A percentile compares a stretch with the other conserved stretches of the same genome.
phyloP scores from a whole-genome alignment of 2,888 invertebrate genomes.

The Antheraea assamensis region DNA sequence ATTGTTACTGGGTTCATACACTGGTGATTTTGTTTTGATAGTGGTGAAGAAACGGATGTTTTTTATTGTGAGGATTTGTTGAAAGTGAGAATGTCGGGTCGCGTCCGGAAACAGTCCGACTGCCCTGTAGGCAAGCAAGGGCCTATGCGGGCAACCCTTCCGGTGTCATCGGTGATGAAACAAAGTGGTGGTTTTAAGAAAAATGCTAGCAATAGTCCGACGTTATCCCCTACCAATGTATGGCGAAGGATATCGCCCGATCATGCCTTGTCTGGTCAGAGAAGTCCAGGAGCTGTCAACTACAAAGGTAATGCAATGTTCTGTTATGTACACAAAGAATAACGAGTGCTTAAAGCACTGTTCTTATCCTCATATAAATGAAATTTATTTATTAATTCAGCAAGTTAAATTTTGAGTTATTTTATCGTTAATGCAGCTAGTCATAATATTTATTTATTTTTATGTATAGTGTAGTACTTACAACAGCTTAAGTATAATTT shows the following conservation, averaged over 20 bases:
- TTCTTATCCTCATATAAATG: background rate
- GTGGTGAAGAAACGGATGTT: conserved; percentile 44
- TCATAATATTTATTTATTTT: no score
- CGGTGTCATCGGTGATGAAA: conserved; percentile 88
- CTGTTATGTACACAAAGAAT: background rate
- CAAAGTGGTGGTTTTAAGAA: conserved; percentile 83
- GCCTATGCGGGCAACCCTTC: conserved; percentile 89
- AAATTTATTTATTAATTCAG: no score
- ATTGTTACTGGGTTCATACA: conserved; percentile 59
- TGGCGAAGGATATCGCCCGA: conserved; percentile 88
- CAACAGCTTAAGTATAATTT: no score
- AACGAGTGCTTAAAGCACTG: background rate
- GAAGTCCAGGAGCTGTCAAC: conserved; percentile 87
- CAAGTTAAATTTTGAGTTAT: no score
- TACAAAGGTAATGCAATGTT: conserved; percentile 84
- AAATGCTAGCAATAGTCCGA: conserved; percentile 84
- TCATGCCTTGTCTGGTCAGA: conserved; percentile 85
- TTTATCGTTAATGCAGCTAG: no score
- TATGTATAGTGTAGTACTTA: no score
- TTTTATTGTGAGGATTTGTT: conserved; percentile 41
- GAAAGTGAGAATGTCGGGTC: conserved; percentile 77
- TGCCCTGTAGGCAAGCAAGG: conserved; percentile 83
- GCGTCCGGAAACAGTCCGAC: conserved; percentile 86
- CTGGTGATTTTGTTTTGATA: conserved; percentile 41
- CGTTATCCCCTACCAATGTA: conserved; percentile 85